Evolutionary conservation across 2,113 vertebrate genomes (phyloP).

Genomic region (Dendropsophus ebraccatus): DNA sequence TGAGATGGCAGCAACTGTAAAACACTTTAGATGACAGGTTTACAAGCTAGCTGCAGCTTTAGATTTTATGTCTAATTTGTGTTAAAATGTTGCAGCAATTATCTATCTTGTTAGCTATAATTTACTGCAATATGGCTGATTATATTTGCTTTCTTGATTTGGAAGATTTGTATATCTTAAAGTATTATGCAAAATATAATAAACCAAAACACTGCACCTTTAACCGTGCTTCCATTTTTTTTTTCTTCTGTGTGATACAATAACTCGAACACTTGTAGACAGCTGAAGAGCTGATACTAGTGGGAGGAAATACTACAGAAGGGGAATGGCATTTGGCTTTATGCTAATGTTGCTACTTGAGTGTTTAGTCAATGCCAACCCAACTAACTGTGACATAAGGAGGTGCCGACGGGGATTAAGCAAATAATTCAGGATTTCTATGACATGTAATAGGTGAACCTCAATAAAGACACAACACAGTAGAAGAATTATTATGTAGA

Average conservation of each 20-base stretch:
- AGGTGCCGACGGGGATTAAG: no score
- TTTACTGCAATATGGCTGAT: slow-evolving; percentile 52
- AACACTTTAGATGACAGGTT: slow-evolving; percentile 61
- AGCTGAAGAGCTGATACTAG: background rate
- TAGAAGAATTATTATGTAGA: no score
- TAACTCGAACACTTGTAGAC: background rate
- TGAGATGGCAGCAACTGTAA: slow-evolving; percentile 61
- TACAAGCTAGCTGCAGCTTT: slow-evolving; percentile 60
- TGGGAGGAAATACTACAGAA: background rate
- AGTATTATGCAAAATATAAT: slow-evolving; percentile 29
- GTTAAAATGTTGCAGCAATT: slow-evolving; percentile 60
- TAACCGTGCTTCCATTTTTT: background rate
- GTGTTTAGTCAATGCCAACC: background rate
- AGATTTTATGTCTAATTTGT: slow-evolving; percentile 60
- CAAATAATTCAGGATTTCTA: no score
- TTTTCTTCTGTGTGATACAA: slow-evolving; percentile 6
- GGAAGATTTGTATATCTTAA: slow-evolving; percentile 50
- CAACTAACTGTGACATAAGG: no score
- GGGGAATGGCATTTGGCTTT: background rate
- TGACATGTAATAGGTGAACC: no score
- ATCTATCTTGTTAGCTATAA: slow-evolving; percentile 59
- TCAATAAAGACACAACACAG: no score
- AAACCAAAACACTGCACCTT: slow-evolving; percentile 43
- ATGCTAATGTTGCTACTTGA: background rate
- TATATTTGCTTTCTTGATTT: slow-evolving; percentile 51